phyloP scores from a whole-genome alignment of 2,113 vertebrate genomes.

The Rhinoderma darwinii region DNA sequence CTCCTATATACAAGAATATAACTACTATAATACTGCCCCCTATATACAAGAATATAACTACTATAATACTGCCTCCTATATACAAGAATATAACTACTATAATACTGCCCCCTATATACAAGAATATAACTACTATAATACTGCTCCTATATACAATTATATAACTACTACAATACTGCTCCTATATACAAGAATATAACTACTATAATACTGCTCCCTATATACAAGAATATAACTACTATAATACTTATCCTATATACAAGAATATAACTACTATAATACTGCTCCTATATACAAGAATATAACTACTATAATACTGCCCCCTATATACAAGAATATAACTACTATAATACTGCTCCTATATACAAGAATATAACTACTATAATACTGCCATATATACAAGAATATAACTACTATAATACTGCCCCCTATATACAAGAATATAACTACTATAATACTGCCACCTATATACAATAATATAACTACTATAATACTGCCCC shows the following conservation, averaged over 20 bases:
- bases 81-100: conserved; percentile 1
- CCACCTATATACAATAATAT: neutral
- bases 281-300: neutral
- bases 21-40: no score
- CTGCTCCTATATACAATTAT: neutral
- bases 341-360: conserved; percentile 3
- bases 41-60: no score
- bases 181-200: conserved; percentile 10
- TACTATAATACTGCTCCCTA: neutral
- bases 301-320: conserved; percentile 4
- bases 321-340: neutral
- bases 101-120: neutral
- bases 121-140: conserved; percentile 16
- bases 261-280: conserved; percentile 14
- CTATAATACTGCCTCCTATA: no score
- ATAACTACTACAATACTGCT: neutral
- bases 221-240: conserved; percentile 9
- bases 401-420: conserved; percentile 11
- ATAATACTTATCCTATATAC: neutral
- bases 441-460: conserved; percentile 12
- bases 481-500: conserved; percentile 9
- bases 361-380: conserved; percentile 1
- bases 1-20: no score
- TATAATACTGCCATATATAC: neutral
- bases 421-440: neutral